Conservation (phyloP, 2,797 vertebrate genomes). For the Eospalax fontanierii region DNA sequence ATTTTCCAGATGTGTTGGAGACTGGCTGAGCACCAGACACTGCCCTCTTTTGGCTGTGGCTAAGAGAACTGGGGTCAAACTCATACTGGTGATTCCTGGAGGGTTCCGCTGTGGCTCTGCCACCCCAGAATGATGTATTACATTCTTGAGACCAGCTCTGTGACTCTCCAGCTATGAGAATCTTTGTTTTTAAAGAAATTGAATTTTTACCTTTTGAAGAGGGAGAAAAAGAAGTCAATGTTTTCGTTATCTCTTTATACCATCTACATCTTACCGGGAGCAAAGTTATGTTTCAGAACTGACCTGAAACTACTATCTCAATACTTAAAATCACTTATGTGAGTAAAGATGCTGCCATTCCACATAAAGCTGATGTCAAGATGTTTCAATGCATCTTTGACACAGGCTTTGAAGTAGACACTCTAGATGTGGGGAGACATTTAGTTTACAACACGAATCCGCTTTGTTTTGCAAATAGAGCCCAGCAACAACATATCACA, state of each 20-base stretch:
- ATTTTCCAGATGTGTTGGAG: fast-evolving
- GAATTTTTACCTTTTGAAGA: not conserved
- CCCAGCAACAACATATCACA: not conserved
- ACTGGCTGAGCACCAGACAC: not conserved
- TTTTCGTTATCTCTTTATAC: slow-evolving; percentile 52
- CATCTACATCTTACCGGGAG: slow-evolving; percentile 26
- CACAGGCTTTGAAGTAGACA: slow-evolving; percentile 30
- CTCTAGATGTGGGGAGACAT: not conserved
- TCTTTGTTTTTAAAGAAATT: not conserved
- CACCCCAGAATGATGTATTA: not conserved
- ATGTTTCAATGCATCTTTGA: not conserved
- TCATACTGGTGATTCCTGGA: not conserved
- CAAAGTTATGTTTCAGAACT: slow-evolving; percentile 38
- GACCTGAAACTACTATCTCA: slow-evolving; percentile 64
- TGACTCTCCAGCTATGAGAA: not conserved
- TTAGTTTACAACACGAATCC: slow-evolving; percentile 62
- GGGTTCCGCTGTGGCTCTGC: not conserved
- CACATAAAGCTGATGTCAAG: slow-evolving; percentile 57
- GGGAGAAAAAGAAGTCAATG: not conserved
- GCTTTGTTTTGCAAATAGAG: not conserved
- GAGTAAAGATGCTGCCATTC: slow-evolving; percentile 66
- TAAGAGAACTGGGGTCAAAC: not conserved
- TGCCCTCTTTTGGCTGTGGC: not conserved
- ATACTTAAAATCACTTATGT: slow-evolving; percentile 10
- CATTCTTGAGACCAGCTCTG: not conserved